Evolutionary conservation across 2,797 vertebrate species (phyloP), one percentile per base, ranked within the genome.

Genomic region (Fistularia tabacaria): DNA sequence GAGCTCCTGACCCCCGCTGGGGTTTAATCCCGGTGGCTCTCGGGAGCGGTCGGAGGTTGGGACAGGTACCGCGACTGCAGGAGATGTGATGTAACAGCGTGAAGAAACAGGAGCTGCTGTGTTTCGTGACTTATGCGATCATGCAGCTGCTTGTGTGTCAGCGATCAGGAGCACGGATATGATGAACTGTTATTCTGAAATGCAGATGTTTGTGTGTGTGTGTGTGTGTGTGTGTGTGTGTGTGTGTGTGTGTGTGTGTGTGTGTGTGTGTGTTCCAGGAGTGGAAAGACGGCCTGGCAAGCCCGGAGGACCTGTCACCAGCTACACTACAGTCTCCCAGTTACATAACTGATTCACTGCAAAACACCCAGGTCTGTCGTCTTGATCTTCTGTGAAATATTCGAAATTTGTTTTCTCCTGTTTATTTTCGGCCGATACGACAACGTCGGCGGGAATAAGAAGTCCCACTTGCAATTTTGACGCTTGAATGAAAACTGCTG

Each of bases 241-340:
- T 44, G 12, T 60, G 37, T 57, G 36, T 45, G 40, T 66, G 25
- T 58, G 8, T 71, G 36, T 79, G 36, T 45, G 40, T 66, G 25
- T 58, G 8, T 71, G 36, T 79, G 42, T 71, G 40, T 82, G 13
- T 65, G 7, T 64, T 79, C 6, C 69, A 92, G 91, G 91, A 91
- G 80, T 89, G 89, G 87, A 91, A 81, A 71, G 89, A 91, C 44
- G 79, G 83, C 56, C 75, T 90, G 11, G 83, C 85, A 1, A 86
- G 83, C 60, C 86, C 89, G 0, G 82, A 90, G 61, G 86, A 90
- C 66, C 83, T 87, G 59, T 88, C 87, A 13, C 87, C 88, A 8
- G 82, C 81, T 15, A 84, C 82, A 10, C 77, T 87, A 45, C 83
- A 87, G 66, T 87, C 88, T 40, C 85, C 89, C 50, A 81, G 74